Evolutionary conservation across 2,888 invertebrate genomes (phyloP), one percentile per base, ranked within the genome.

Genomic region (Meteorus cinctellus): DNA sequence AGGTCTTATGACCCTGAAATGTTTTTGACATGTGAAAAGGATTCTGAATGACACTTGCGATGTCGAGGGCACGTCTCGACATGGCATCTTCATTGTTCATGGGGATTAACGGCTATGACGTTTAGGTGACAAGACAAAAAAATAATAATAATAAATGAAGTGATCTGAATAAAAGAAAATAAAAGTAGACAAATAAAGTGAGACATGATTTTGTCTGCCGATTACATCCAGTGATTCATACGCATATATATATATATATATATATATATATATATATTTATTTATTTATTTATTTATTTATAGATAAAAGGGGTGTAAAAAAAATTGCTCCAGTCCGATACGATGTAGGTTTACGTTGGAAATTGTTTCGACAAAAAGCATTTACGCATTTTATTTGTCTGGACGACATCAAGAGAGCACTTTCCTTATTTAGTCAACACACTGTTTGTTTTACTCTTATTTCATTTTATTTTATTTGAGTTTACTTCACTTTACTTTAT

Each of bases 61-160:
- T 55, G 82, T 84, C 81, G 81, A 81, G 80, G 74, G 78, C 75
- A 72, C 73, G 78, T 76, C 78, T 77, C 78, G 79, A 80, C 78
- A 55, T 78, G 76, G 80, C 82, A 84, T 85, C 81, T 81, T 83
- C 82, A 86, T 85, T 86, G 85, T 86, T 81, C 84, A 70, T 77
- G 19, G 85, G 85, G 85, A 86, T 87, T 87, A 86, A 85, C 83
- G 82, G 82, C 82, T 81, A 79, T 82, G 80, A 79, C 77, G 76
- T 69, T 68, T 75, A 72, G 76, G 34, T 27, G 62, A 34, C 1
- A n/a, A 55, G 55, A 55, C 19, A 19, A 19, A 19, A 19, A 55
- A 24, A 12, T 74, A 76, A 69, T 34, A 45, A 55, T 41, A 69
- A 51, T 65, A 59, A 31, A n/a, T 19, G 19, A 63, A 27, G 63